Percentiles rank a stretch among this genome's conserved stretches.
phyloP scores from a whole-genome alignment of 2,888 invertebrate genomes.

The Drosophila barbarae region DNA sequence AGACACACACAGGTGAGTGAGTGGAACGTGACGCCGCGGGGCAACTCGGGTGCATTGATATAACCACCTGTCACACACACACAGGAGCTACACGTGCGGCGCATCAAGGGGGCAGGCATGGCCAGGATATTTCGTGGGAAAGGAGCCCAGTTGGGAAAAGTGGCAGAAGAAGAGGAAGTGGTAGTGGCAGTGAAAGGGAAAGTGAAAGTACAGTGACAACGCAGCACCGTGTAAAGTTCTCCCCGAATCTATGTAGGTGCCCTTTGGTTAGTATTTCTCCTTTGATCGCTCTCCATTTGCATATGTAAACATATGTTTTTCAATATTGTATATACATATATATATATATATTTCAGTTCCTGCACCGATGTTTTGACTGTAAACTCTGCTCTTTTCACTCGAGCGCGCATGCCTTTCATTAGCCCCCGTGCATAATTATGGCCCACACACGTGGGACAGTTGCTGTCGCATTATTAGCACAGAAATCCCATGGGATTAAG shows the following conservation, averaged over 20 bases:
- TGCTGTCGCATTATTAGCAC: slow-evolving; percentile 15
- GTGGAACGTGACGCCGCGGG: slow-evolving; percentile 16
- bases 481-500: not conserved
- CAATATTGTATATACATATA: not conserved
- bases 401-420: slow-evolving; percentile 36
- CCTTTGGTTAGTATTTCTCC: not conserved
- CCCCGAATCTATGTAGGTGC: not conserved
- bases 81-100: slow-evolving; percentile 19
- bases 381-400: slow-evolving; percentile 20
- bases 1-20: slow-evolving; percentile 30
- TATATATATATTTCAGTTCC: not conserved
- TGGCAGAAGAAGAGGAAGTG: slow-evolving; percentile 13
- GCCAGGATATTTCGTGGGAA: slow-evolving; percentile 5
- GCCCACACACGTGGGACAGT: slow-evolving; percentile 1
- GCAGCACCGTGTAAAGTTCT: not conserved
- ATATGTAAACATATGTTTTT: not conserved
- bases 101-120: not conserved
- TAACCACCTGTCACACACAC: slow-evolving; percentile 69
- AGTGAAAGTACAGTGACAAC: slow-evolving; percentile 37
- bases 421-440: slow-evolving; percentile 36
- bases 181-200: slow-evolving; percentile 11
- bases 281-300: slow-evolving; percentile 11
- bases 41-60: slow-evolving; percentile 55
- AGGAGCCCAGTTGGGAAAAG: slow-evolving; percentile 4
- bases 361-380: slow-evolving; percentile 12